These are phyloP conservation scores for Cynaeus angustus DNA, from an alignment of 2,888 invertebrate species.

Conservation along the genomic window DNA sequence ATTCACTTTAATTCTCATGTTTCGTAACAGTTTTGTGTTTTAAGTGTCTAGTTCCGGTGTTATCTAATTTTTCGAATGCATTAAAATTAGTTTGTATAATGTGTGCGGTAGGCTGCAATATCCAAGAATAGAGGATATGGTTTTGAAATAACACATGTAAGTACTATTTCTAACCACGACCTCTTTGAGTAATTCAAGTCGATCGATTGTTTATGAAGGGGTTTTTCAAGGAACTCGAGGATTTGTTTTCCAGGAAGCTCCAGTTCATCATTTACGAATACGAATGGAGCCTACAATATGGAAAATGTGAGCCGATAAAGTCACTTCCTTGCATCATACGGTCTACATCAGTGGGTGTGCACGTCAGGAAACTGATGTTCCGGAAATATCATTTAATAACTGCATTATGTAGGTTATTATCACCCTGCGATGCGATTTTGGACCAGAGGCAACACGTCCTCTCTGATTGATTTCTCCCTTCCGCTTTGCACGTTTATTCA, in stretches of 20 bases:
- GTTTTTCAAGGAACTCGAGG: slow-evolving; percentile 7
- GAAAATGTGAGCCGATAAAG: slow-evolving; percentile 28
- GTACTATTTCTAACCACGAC: slow-evolving; percentile 26
- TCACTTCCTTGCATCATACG: slow-evolving; percentile 28
- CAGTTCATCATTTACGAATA: slow-evolving; percentile 20
- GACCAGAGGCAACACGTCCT: slow-evolving; percentile 2
- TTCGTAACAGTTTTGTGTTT: slow-evolving; percentile 5
- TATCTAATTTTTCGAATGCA: neutral
- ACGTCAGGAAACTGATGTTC: slow-evolving; percentile 51
- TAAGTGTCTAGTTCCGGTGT: slow-evolving; percentile 6
- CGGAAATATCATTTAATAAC: slow-evolving; percentile 54
- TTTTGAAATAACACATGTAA: slow-evolving; percentile 16
- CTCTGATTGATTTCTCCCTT: slow-evolving; percentile 30
- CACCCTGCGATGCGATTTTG: slow-evolving; percentile 13
- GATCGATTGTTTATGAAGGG: slow-evolving; percentile 26
- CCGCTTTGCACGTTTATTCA: slow-evolving; percentile 12
- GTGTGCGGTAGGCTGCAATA: slow-evolving; percentile 7
- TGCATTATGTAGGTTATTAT: slow-evolving; percentile 31
- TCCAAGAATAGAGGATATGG: slow-evolving; percentile 32
- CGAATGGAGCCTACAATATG: slow-evolving; percentile 13
- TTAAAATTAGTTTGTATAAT: slow-evolving; percentile 2
- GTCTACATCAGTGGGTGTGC: slow-evolving; percentile 27
- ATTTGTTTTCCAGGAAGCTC: slow-evolving; percentile 27
- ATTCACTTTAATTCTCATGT: neutral
- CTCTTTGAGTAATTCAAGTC: slow-evolving; percentile 39